These are phyloP conservation scores for Drosophila littoralis DNA, from an alignment of 1,140 invertebrate genomes.

Conservation along the genomic window DNA sequence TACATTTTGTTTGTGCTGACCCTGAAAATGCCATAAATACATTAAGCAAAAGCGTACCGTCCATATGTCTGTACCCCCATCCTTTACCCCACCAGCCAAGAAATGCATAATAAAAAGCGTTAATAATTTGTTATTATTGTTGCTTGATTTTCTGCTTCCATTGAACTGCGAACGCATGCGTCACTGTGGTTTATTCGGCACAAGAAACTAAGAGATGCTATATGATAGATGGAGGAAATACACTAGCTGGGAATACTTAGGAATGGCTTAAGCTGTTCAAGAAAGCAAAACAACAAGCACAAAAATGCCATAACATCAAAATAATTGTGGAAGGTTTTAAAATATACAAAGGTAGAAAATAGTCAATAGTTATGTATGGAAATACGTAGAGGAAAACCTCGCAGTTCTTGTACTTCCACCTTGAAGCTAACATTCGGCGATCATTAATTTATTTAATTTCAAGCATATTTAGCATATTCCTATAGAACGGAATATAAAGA, in stretches of 20 bases:
- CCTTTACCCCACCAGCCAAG: slow-evolving; percentile 17
- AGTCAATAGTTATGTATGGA: not conserved
- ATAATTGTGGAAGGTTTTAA: not conserved
- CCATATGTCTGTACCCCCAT: slow-evolving; percentile 50
- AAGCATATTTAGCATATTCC: slow-evolving; percentile 1
- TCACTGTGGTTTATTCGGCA: slow-evolving; percentile 33
- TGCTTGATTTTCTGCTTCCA: slow-evolving; percentile 54
- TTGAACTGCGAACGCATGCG: slow-evolving; percentile 64
- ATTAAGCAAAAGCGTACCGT: slow-evolving; percentile 72
- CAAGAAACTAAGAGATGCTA: slow-evolving; percentile 5
- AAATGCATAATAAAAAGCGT: slow-evolving; percentile 52
- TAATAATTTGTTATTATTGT: slow-evolving; percentile 62
- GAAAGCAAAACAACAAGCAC: not conserved
- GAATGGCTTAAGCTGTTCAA: slow-evolving; percentile 4
- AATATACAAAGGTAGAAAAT: no score
- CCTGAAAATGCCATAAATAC: slow-evolving; percentile 81
- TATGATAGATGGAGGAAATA: not conserved
- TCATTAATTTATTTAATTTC: not conserved
- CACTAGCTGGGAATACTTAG: not conserved
- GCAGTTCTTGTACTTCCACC: not conserved
- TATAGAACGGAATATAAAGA: slow-evolving; percentile 1
- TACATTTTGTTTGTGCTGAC: slow-evolving; percentile 56
- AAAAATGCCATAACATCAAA: not conserved
- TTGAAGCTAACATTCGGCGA: not conserved
- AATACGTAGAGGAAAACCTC: not conserved